Evolutionary conservation across 2,797 vertebrate genomes (phyloP).

Genomic region (Urocyon cinereoargenteus): DNA sequence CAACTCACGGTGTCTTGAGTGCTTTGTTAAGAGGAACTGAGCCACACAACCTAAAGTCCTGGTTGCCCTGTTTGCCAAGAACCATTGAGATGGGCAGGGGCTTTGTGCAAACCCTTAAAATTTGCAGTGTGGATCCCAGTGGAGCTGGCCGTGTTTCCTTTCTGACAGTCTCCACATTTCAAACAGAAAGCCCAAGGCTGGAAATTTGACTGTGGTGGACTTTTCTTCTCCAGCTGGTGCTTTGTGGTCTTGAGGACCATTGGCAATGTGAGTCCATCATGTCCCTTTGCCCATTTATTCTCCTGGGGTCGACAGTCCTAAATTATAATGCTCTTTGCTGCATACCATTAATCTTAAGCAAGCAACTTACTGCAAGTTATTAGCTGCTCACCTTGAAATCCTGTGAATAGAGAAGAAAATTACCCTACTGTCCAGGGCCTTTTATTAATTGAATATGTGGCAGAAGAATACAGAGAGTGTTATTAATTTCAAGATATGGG

Average conservation of each 20-base stretch:
- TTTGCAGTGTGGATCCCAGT: background rate
- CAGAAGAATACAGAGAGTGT: conserved; percentile 64
- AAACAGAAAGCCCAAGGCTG: conserved; percentile 64
- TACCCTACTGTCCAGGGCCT: conserved; percentile 62
- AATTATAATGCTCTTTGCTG: conserved; percentile 77
- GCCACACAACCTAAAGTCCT: background rate
- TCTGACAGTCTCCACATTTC: conserved; percentile 22
- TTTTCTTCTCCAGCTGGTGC: background rate
- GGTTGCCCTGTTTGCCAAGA: background rate
- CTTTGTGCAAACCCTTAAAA: background rate
- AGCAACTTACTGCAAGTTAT: conserved; percentile 80
- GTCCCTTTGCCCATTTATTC: conserved; percentile 56
- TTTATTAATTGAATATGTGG: conserved; percentile 77
- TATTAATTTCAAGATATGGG: conserved; percentile 68
- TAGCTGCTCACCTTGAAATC: conserved; percentile 87
- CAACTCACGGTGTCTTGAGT: background rate
- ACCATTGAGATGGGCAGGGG: background rate
- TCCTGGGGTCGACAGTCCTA: conserved; percentile 73
- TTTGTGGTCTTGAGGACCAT: conserved; percentile 32
- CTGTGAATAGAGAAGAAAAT: conserved; percentile 84
- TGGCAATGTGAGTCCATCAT: conserved; percentile 65
- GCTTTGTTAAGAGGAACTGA: background rate
- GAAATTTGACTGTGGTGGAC: background rate
- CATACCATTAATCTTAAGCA: conserved; percentile 83
- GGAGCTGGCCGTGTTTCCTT: conserved; percentile 38